phyloP scores from a whole-genome alignment of 2,888 invertebrate species.

The Sepiola atlantica region DNA sequence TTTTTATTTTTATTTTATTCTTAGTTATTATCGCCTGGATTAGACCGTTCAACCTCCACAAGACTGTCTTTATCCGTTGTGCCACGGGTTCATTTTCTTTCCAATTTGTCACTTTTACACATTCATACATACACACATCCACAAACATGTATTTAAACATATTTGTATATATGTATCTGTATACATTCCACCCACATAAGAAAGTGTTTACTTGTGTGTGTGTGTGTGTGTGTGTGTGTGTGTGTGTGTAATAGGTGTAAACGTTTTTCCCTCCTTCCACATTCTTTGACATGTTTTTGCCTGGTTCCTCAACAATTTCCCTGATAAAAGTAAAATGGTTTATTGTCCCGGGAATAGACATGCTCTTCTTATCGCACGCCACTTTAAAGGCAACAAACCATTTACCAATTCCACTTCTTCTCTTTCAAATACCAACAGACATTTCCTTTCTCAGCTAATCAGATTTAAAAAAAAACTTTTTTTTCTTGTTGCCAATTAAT shows the following conservation, averaged over 20 bases:
- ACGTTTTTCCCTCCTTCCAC: not conserved
- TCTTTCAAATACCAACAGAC: not conserved
- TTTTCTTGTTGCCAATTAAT: not conserved
- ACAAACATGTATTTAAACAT: not conserved
- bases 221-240: not conserved
- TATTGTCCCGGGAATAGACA: constrained; percentile 20
- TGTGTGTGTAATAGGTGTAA: not conserved
- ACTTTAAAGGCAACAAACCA: not conserved
- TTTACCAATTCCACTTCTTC: not conserved
- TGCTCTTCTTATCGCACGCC: not conserved
- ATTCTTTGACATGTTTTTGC: not conserved
- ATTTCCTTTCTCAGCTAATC: not conserved
- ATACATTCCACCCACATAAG: not conserved
- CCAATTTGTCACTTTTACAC: not conserved
- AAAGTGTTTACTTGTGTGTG: not conserved
- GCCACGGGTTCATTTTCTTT: too few relatives aligned
- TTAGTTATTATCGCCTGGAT: too few relatives aligned
- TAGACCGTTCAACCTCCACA: too few relatives aligned
- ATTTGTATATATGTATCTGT: not conserved
- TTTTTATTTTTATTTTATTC: too few relatives aligned
- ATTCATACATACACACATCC: not conserved
- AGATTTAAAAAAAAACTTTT: not conserved
- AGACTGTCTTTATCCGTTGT: too few relatives aligned
- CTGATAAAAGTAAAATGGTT: not conserved
- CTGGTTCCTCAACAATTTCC: not conserved